A percentile compares a stretch with the other conserved stretches of the same genome.
Evolutionary conservation across 2,888 invertebrate genomes (phyloP).

Genomic region (Cyrtodaria siliqua): DNA sequence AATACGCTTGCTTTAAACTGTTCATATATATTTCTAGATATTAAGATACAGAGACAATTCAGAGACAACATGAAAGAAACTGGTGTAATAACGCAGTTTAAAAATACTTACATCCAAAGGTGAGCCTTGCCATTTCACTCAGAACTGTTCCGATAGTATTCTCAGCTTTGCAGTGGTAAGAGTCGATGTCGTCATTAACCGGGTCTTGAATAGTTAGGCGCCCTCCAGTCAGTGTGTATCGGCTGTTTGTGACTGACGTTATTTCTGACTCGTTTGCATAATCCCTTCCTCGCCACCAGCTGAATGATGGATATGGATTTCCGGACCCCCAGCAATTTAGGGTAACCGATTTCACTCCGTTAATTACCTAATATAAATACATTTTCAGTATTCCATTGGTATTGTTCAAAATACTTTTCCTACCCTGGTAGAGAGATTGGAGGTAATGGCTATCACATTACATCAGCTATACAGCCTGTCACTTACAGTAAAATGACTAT

Average conservation of each 20-base stretch:
- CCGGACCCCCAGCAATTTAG: constrained; percentile 41
- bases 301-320: constrained; percentile 41
- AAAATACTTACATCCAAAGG: constrained; percentile 55
- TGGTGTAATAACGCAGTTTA: too few species aligned
- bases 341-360: constrained; percentile 35
- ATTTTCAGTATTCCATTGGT: too few species aligned
- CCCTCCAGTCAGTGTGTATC: constrained; percentile 12
- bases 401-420: too few species aligned
- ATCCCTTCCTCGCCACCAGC: constrained; percentile 26
- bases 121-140: constrained; percentile 37
- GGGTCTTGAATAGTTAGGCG: constrained; percentile 37
- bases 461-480: too few species aligned
- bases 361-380: constrained; percentile 31
- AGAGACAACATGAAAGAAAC: too few species aligned
- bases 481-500: too few species aligned
- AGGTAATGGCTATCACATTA: too few species aligned
- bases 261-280: background rate
- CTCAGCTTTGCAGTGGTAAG: constrained; percentile 39
- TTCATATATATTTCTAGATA: too few species aligned
- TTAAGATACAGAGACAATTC: too few species aligned
- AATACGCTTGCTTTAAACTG: too few species aligned
- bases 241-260: constrained; percentile 2
- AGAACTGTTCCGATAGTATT: constrained; percentile 41
- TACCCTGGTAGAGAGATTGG: too few species aligned
- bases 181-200: constrained; percentile 11